Base-by-base conservation (phyloP, 64 coral and sea anemone species). In the Cladopsammia gracilis region DNA sequence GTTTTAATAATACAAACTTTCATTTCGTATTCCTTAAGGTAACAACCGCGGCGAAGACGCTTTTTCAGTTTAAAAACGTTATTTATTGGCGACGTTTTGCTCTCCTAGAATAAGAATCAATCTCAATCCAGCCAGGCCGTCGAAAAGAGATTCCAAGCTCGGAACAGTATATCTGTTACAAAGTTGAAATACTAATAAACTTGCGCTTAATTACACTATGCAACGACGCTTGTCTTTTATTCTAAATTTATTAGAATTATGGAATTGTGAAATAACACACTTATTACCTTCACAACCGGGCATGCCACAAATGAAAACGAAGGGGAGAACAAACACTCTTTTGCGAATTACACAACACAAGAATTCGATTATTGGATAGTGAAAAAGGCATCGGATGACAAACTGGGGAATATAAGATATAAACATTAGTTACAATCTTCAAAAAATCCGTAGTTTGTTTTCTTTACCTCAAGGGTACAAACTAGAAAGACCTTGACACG, bases 1-100 rank as follows among this genome's bases (percentile, higher is more conserved):
- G 62, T 49, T 69, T 84, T 84, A 64, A 84, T 84, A 84, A 82
- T 47, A 64, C 79, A 84, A 84, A 84, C 34, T 84, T 67, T 50
- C 80, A 84, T 67, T 42, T 84, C 64, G 62, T 84, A 84, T 9
- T 15, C 3, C 20, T n/a, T 13, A 4, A 11, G 48, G 34, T 75
- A 20, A 0, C 53, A 56, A 56, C 62, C 80, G 61, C 80, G 80
- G 43, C 20, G 56, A 62, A 54, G 11, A 62, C 5, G 13, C 25
- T 80, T 80, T 60, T 25, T 18, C 0, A 52, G 49, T 67, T 49
- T 16, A 7, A 64, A n/a, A 46, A 22, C 19, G 66, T 10, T 15
- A 25, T 20, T 24, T 66, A 67, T 84, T 34, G 60, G 13, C 44
- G 25, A 7, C 19, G 61, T 23, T 25, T 67, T 50, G 11, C 42